Percentiles rank a stretch among this genome's conserved stretches.
Evolutionary conservation across 2,888 invertebrate genomes (phyloP).

Genomic region (Ceriagrion tenellum): DNA sequence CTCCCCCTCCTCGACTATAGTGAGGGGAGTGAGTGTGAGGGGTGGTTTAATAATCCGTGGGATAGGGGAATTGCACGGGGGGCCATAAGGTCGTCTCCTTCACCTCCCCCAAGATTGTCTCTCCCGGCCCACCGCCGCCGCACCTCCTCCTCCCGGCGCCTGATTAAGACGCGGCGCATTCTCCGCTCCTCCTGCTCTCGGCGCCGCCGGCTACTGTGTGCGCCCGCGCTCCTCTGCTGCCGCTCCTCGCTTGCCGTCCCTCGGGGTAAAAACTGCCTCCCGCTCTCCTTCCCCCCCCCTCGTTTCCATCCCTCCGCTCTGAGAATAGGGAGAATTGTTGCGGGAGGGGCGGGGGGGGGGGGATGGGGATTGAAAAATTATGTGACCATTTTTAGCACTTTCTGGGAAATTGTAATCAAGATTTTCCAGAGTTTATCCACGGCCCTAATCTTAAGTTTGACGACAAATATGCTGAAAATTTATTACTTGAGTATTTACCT

Average conservation of each 20-base stretch:
- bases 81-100: background rate
- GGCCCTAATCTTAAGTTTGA: no score
- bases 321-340: background rate
- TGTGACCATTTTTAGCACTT: no score
- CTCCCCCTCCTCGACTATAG: background rate
- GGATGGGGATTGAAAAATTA: no score
- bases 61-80: background rate
- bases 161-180: background rate
- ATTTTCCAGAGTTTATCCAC: no score
- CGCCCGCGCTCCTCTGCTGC: background rate
- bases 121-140: background rate
- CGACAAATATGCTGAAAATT: no score
- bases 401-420: no score
- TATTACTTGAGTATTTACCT: no score
- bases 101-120: constrained; percentile 60
- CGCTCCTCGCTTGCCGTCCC: background rate
- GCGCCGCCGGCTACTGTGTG: background rate
- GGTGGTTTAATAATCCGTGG: background rate
- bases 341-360: background rate
- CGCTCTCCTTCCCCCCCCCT: background rate
- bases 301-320: background rate
- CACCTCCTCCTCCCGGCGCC: no score
- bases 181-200: background rate
- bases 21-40: background rate
- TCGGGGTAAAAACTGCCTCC: no score